Conservation (phyloP, 92 coral and sea anemone species). For the Zoanthus sociatus region DNA sequence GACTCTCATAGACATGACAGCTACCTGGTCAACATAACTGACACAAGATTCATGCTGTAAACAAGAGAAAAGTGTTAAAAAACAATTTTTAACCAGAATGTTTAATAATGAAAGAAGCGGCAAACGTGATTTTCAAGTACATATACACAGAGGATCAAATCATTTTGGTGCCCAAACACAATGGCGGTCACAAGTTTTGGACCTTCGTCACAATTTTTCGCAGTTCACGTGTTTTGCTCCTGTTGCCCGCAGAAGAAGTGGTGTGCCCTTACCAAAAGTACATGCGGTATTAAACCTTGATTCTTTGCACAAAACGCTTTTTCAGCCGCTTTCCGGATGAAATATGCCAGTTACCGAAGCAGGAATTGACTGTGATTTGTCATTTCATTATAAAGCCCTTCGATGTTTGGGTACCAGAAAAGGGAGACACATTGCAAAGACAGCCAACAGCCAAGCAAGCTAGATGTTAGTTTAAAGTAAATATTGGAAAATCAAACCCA, state of each 20-base stretch:
- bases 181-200: too few species aligned
- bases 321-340: constrained; percentile 25
- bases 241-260: not conserved
- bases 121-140: too few species aligned
- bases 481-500: too few species aligned
- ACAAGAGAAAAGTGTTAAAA: too few species aligned
- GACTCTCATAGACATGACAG: too few species aligned
- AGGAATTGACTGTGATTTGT: constrained; percentile 1
- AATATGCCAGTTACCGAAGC: constrained; percentile 10
- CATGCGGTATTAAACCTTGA: constrained; percentile 39
- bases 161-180: too few species aligned
- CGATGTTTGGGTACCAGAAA: constrained; percentile 1
- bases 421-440: not conserved
- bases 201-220: not conserved
- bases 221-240: not conserved
- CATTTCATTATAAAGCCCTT: not conserved
- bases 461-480: too few species aligned
- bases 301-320: constrained; percentile 29
- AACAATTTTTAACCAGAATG: too few species aligned
- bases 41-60: too few species aligned
- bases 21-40: too few species aligned
- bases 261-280: constrained; percentile 42
- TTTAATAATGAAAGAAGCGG: too few species aligned
- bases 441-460: not conserved
- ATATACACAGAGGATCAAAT: too few species aligned